Conservation (phyloP, 1,140 invertebrate species). For the Saccostrea glomerata region DNA sequence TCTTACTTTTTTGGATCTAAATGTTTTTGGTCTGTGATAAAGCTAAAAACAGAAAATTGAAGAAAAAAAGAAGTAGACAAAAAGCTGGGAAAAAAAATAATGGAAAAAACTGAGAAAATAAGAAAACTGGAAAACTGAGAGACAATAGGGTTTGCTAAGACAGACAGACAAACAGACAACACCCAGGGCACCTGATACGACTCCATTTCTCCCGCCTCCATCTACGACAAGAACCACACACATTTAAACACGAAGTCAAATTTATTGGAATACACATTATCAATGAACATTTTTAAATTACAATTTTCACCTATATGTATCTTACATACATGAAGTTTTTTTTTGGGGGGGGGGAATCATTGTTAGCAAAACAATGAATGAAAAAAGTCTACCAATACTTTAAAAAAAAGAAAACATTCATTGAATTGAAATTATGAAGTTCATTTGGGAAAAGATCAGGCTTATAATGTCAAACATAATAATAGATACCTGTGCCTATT, state of each 20-base stretch:
- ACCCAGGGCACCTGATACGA: constrained; percentile 43
- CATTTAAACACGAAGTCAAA: neutral
- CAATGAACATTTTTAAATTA: neutral
- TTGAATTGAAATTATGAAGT: neutral
- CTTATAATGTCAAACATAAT: neutral
- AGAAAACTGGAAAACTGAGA: neutral
- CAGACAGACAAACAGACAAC: neutral
- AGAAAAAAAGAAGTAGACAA: neutral
- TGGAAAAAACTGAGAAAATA: neutral
- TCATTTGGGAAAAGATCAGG: neutral
- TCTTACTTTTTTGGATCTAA: constrained; percentile 30
- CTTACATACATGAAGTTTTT: too few species aligned
- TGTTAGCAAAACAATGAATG: too few species aligned
- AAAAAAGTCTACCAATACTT: too few species aligned
- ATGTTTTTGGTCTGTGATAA: constrained; percentile 16
- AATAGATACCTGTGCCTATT: neutral
- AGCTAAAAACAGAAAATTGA: constrained; percentile 17
- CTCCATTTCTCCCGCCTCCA: constrained; percentile 39
- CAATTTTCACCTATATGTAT: too few species aligned
- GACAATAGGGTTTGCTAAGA: neutral
- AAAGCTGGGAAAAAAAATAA: neutral
- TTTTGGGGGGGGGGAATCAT: too few species aligned
- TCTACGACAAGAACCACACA: constrained; percentile 38
- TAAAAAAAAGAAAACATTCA: too few species aligned
- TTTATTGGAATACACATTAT: neutral